Percentiles rank a stretch among this genome's conserved stretches.
These are phyloP conservation scores for Stichopus chloronotus DNA, from an alignment of 35 echinoderm and acorn worm species.

Conservation along the genomic window DNA sequence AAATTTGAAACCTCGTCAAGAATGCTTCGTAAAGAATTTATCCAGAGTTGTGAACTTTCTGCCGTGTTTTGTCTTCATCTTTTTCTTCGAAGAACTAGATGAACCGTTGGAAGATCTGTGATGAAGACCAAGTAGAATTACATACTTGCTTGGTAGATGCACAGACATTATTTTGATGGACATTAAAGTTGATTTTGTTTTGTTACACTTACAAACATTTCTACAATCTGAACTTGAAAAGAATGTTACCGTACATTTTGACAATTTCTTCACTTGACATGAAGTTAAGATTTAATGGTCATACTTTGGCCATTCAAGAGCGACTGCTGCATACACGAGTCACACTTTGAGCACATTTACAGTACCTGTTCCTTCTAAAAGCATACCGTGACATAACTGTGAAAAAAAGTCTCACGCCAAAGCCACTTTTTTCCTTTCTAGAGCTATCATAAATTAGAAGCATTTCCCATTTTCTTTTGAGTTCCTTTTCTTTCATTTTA, in stretches of 20 bases:
- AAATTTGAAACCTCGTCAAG: background rate
- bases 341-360: too few species aligned
- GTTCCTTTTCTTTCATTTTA: too few species aligned
- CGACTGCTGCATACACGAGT: background rate
- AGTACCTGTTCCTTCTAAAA: too few species aligned
- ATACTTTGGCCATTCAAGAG: background rate
- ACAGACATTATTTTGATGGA: background rate
- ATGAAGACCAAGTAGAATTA: background rate
- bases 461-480: too few species aligned
- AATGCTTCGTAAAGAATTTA: conserved; percentile 29
- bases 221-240: background rate
- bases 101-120: conserved; percentile 10
- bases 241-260: background rate
- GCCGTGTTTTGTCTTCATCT: background rate
- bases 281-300: background rate
- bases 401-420: too few species aligned
- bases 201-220: background rate
- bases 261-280: background rate
- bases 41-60: conserved; percentile 25
- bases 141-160: background rate
- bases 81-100: background rate
- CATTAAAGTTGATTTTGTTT: background rate
- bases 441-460: too few species aligned
- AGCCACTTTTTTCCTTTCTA: too few species aligned
- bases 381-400: too few species aligned